A percentile compares a stretch with the other conserved stretches of the same genome.
These are phyloP conservation scores for Potorous gilbertii DNA, from an alignment of 2,797 vertebrate genomes.

Conservation along the genomic window DNA sequence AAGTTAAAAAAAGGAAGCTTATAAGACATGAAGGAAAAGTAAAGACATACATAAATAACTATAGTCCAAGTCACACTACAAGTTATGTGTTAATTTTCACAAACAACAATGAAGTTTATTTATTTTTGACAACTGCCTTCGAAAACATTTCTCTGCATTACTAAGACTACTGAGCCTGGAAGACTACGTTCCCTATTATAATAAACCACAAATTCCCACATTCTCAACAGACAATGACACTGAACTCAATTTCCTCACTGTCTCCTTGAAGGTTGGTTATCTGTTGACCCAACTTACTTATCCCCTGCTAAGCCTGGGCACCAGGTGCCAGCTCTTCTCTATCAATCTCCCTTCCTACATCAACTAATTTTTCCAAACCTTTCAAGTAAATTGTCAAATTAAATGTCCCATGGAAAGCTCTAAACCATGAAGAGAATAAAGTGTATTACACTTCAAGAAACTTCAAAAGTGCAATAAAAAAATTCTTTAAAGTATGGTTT, in stretches of 20 bases:
- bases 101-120: neutral
- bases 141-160: constrained; percentile 9
- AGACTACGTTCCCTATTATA: neutral
- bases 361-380: neutral
- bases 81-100: neutral
- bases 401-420: neutral
- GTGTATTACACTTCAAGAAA: neutral
- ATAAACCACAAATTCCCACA: neutral
- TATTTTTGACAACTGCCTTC: constrained; percentile 9
- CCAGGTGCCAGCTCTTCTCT: neutral
- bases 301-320: neutral
- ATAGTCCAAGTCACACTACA: too few relatives aligned
- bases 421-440: neutral
- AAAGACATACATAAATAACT: neutral
- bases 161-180: neutral
- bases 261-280: neutral
- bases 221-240: constrained; percentile 5
- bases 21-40: neutral
- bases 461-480: neutral
- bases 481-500: neutral
- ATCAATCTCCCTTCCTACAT: neutral
- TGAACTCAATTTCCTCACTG: neutral
- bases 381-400: neutral
- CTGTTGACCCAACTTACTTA: neutral
- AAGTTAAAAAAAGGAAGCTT: constrained; percentile 13